Evolutionary conservation across 2,797 vertebrate genomes (phyloP).

Genomic region (Labroides dimidiatus): DNA sequence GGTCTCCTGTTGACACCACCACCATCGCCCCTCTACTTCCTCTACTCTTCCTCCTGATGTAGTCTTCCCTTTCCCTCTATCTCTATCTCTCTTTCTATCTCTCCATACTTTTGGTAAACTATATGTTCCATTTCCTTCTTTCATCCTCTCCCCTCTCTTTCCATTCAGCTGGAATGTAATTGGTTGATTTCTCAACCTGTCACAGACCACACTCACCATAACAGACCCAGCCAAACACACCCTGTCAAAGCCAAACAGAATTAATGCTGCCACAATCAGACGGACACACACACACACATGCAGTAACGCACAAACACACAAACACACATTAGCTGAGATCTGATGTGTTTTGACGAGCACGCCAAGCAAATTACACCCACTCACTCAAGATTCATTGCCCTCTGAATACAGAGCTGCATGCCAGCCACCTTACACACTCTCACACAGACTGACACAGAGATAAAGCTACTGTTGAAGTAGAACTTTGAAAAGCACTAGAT

Average conservation of each 20-base stretch:
- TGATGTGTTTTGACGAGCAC: conserved; percentile 70
- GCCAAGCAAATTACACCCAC: conserved; percentile 62
- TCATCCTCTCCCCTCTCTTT: conserved; percentile 10
- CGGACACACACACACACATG: conserved; percentile 15
- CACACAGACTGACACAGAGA: conserved; percentile 2
- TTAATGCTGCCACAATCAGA: conserved; percentile 49
- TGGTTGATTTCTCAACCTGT: conserved; percentile 76
- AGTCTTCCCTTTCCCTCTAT: conserved; percentile 22
- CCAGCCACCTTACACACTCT: not conserved
- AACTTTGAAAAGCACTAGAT: conserved; percentile 14
- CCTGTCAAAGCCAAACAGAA: conserved; percentile 61
- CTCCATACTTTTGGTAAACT: conserved; percentile 11
- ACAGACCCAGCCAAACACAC: conserved; percentile 63
- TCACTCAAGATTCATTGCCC: conserved; percentile 24
- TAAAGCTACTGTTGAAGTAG: not conserved
- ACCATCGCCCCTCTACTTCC: conserved; percentile 10
- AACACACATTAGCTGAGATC: conserved; percentile 26
- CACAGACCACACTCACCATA: conserved; percentile 73
- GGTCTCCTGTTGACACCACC: conserved; percentile 64
- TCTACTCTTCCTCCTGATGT: conserved; percentile 19
- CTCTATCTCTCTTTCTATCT: conserved; percentile 22
- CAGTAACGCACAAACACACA: conserved; percentile 3
- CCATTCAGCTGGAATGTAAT: conserved; percentile 59
- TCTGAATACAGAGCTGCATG: conserved; percentile 21
- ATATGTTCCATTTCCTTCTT: conserved; percentile 21